Base-by-base conservation (phyloP, 2,888 invertebrate genomes). In the Torymus aiolomorphi region DNA sequence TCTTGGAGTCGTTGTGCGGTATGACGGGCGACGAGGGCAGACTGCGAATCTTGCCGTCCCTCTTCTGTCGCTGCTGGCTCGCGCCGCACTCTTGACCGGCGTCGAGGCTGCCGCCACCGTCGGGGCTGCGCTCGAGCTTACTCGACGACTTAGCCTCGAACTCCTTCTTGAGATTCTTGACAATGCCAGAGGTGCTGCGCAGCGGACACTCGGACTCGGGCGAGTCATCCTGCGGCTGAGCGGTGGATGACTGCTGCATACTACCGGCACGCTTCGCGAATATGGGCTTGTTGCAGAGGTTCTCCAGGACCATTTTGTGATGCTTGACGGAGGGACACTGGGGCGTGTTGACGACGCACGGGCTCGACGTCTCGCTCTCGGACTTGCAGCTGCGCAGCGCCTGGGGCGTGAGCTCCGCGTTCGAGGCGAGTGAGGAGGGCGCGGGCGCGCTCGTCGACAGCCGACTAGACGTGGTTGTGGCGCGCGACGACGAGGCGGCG, bases 111-210 rank as follows among this genome's bases (percentile, higher is more conserved):
- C 87, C 24, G 82, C 88, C 89, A 74, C 87, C 24, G 78, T 83
- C 76, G 1, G 87, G 86, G 82, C 88, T 90, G 74, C 87, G 89
- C 77, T 90, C 89, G 56, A 86, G 84, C 72, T 86, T 85, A 62
- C 82, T 87, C 31, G 86, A 84, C 0, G 93, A 93, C 89, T 95
- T 95, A 72, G 97, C 96, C 92, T 97, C 97, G 90, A 97, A 97
- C 90, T 96, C 97, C 89, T 95, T 95, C 90, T 96, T 96, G 85
- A 97, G 93, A 92, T 95, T 96, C 92, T 94, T 94, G 84, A 97
- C 97, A 89, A 95, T 95, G 49, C 97, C 96, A 62, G 93, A 92
- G 80, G 93, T 88, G 82, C 89, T 91, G 20, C 91, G 87, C 14
- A 86, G 88, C 31, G 76, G 78, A n/a, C 78, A 54, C 67, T 91